Evolutionary conservation across 2,113 vertebrate species (phyloP).

Genomic region (Planiliza haematocheilus): DNA sequence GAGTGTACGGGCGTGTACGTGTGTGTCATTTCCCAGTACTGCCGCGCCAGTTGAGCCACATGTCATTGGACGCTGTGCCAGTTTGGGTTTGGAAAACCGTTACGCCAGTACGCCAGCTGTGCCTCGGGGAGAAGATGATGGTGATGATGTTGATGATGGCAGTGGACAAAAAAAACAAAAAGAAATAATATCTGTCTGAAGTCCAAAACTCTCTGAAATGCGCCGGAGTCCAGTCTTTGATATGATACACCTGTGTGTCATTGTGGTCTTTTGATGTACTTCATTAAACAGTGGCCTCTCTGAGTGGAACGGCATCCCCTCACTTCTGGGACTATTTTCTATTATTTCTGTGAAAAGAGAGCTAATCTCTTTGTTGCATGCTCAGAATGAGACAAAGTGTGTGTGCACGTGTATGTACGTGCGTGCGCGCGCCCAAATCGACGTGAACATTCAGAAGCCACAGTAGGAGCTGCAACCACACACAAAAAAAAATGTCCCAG

Average conservation of each 20-base stretch:
- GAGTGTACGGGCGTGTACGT: slow-evolving; percentile 11
- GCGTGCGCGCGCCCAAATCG: background rate
- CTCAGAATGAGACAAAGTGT: slow-evolving; percentile 15
- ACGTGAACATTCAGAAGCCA: background rate
- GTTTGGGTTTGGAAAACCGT: slow-evolving; percentile 58
- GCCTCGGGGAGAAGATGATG: slow-evolving; percentile 46
- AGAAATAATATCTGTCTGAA: background rate
- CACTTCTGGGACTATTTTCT: background rate
- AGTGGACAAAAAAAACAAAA: slow-evolving; percentile 11
- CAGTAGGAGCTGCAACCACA: background rate
- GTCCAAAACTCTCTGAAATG: slow-evolving; percentile 22
- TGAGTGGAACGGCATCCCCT: background rate
- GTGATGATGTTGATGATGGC: slow-evolving; percentile 29
- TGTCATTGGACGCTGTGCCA: slow-evolving; percentile 67
- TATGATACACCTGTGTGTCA: slow-evolving; percentile 23
- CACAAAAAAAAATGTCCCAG: slow-evolving; percentile 18
- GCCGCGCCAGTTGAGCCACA: slow-evolving; percentile 61
- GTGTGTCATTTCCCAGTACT: slow-evolving; percentile 36
- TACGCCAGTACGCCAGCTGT: slow-evolving; percentile 69
- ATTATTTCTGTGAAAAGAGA: slow-evolving; percentile 6
- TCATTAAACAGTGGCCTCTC: background rate
- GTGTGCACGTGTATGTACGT: background rate
- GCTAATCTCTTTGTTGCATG: slow-evolving; percentile 14
- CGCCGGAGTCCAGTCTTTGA: slow-evolving; percentile 4
- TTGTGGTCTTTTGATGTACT: slow-evolving; percentile 17